Evolutionary conservation across 2,113 vertebrate genomes (phyloP).

Genomic region (Smithornis capensis): DNA sequence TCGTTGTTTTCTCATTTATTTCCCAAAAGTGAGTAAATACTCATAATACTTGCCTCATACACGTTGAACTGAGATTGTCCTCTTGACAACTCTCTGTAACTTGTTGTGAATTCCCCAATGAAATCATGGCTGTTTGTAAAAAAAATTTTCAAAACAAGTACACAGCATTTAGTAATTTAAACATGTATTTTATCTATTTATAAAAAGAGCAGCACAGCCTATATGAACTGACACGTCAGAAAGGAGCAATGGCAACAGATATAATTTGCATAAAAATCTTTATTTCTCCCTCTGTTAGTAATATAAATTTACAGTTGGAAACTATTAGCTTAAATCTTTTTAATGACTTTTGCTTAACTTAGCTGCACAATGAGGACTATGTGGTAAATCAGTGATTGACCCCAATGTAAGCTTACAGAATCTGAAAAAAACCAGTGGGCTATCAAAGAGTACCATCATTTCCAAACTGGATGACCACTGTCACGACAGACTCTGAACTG

Average conservation of each 20-base stretch:
- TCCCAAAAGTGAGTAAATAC: not conserved
- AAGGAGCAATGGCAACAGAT: not conserved
- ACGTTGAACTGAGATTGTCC: conserved; percentile 97
- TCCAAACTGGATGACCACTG: not conserved
- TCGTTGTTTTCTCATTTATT: not conserved
- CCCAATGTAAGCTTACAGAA: not conserved
- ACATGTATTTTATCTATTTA: not conserved
- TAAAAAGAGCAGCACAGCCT: not conserved
- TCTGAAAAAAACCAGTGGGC: not conserved
- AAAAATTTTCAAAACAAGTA: not conserved
- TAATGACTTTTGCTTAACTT: not conserved
- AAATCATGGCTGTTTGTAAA: conserved; percentile 87
- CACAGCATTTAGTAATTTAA: not conserved
- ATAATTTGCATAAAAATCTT: not conserved
- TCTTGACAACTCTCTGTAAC: conserved; percentile 93
- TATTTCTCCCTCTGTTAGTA: not conserved
- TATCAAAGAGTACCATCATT: not conserved
- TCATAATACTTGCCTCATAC: conserved; percentile 85
- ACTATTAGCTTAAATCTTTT: not conserved
- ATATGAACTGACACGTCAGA: not conserved
- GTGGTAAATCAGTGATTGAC: not conserved
- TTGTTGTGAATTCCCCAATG: conserved; percentile 97
- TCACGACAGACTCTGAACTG: not conserved
- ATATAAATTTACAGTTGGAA: not conserved
- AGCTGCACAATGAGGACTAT: not conserved